Evolutionary conservation across 2,797 vertebrate genomes (phyloP).

Genomic region (Poliocrania exsul): DNA sequence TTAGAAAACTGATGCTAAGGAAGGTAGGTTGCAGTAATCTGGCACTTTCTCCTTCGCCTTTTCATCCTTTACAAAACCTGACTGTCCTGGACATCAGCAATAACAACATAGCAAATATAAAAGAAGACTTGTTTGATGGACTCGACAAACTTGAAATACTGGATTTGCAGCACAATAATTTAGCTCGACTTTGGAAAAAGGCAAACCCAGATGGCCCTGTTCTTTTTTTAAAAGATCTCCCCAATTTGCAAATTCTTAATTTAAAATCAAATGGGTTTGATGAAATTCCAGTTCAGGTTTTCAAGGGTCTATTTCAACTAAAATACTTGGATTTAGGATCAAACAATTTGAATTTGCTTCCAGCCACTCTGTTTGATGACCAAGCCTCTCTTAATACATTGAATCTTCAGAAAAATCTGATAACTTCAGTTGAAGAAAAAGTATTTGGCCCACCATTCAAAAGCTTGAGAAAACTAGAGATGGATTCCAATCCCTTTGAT

Average conservation of each 20-base stretch:
- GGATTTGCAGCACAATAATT: constrained; percentile 93
- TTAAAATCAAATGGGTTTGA: constrained; percentile 92
- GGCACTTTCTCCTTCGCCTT: constrained; percentile 84
- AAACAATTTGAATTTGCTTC: constrained; percentile 88
- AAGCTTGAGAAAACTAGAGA: constrained; percentile 81
- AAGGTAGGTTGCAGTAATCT: constrained; percentile 78
- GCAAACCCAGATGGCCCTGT: constrained; percentile 89
- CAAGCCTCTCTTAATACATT: constrained; percentile 80
- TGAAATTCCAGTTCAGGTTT: constrained; percentile 85
- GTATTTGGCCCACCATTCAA: constrained; percentile 82
- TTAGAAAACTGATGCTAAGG: constrained; percentile 83
- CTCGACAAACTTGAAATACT: constrained; percentile 85
- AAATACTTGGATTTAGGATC: constrained; percentile 79
- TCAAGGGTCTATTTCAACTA: constrained; percentile 81
- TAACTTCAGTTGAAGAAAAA: constrained; percentile 85
- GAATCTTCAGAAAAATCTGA: constrained; percentile 88
- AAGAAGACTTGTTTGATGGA: constrained; percentile 77
- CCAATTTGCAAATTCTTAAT: constrained; percentile 77
- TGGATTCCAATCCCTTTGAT: constrained; percentile 92
- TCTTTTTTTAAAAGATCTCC: constrained; percentile 82
- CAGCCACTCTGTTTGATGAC: constrained; percentile 81
- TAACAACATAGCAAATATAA: constrained; percentile 93
- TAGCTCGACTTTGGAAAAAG: constrained; percentile 91
- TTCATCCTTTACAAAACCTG: constrained; percentile 82
- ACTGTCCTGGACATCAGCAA: constrained; percentile 90